Evolutionary conservation across 2,797 vertebrate species (phyloP).

Genomic region (Mycteria americana): DNA sequence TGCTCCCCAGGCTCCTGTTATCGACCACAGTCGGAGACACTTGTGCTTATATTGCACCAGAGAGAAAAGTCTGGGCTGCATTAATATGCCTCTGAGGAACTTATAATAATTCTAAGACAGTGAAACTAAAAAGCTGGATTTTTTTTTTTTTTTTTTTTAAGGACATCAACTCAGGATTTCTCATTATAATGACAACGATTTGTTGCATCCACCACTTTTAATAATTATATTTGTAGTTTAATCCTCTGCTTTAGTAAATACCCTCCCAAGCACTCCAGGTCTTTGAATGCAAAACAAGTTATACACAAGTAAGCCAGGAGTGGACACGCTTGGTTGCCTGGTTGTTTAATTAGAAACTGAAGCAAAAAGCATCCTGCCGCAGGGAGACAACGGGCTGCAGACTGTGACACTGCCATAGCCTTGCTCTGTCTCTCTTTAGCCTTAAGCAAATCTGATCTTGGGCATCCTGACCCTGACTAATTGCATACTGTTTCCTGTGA

Average conservation of each 20-base stretch:
- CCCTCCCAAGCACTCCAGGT: neutral
- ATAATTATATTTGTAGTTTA: neutral
- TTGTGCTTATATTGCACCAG: neutral
- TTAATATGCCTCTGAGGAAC: neutral
- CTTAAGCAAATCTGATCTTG: slow-evolving; percentile 48
- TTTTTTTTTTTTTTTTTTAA: neutral
- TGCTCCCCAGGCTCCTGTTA: neutral
- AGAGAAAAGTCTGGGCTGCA: neutral
- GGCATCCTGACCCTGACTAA: slow-evolving; percentile 61
- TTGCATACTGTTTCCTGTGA: slow-evolving; percentile 58
- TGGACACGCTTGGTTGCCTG: slow-evolving; percentile 4
- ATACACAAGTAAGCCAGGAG: neutral
- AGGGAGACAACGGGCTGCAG: slow-evolving; percentile 8
- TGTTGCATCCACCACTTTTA: neutral
- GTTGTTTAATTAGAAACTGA: slow-evolving; percentile 56
- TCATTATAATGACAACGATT: neutral
- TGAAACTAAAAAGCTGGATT: neutral
- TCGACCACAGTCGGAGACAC: neutral
- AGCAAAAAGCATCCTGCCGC: slow-evolving; percentile 32
- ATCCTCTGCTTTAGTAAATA: neutral
- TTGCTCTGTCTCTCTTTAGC: slow-evolving; percentile 34
- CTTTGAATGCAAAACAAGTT: neutral
- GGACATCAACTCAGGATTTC: neutral
- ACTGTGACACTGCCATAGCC: neutral
- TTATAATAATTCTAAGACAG: neutral